Conservation (phyloP, 2,888 invertebrate species). For the Urechis unicinctus region DNA sequence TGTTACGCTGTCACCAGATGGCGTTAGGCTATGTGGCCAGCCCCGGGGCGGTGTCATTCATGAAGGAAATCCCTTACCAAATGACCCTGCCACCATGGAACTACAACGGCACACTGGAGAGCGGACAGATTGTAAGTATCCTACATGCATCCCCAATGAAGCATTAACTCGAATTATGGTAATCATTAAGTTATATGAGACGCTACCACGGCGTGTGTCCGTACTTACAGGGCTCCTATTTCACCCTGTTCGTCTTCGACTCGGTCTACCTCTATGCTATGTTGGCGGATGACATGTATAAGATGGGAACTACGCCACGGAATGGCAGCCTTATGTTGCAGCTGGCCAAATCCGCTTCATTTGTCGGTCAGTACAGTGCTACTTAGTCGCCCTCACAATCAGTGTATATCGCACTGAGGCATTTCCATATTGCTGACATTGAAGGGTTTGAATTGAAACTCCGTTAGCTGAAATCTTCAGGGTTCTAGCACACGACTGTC, state of each 20-base stretch:
- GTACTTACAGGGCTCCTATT: constrained; percentile 26
- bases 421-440: no score
- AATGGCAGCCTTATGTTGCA: constrained; percentile 28
- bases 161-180: no score
- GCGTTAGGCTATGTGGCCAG: constrained; percentile 28
- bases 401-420: no score
- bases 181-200: constrained; percentile 1
- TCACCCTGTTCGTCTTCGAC: constrained; percentile 32
- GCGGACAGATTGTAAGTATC: no score
- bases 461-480: no score
- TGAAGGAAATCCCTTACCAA: constrained; percentile 27
- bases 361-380: constrained; percentile 12
- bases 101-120: constrained; percentile 14
- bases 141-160: no score
- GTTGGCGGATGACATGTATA: constrained; percentile 24
- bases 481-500: no score
- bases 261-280: constrained; percentile 32
- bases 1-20: constrained; percentile 20
- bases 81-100: constrained; percentile 36
- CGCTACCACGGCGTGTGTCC: not conserved
- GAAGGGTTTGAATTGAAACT: no score
- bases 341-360: constrained; percentile 13
- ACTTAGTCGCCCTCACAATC: no score
- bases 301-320: constrained; percentile 20
- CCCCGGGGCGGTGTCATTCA: constrained; percentile 25